These are phyloP conservation scores for Oenanthe oenanthe DNA, from an alignment of 2,113 vertebrate genomes.

Conservation along the genomic window DNA sequence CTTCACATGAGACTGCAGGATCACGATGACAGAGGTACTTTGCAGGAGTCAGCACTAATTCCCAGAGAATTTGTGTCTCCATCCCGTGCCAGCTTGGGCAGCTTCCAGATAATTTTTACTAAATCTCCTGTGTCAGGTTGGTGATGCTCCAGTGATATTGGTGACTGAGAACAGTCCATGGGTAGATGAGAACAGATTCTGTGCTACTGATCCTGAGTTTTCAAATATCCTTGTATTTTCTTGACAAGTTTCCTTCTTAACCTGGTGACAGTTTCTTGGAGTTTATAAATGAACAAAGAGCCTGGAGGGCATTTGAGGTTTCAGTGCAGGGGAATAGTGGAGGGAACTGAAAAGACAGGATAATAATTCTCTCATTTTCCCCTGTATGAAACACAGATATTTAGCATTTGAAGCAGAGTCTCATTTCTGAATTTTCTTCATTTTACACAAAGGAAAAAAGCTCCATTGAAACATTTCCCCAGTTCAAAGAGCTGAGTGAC, in stretches of 20 bases:
- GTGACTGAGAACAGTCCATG: background rate
- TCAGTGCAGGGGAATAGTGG: background rate
- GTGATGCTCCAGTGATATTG: background rate
- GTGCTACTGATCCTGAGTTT: background rate
- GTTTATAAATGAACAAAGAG: background rate
- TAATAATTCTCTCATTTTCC: background rate
- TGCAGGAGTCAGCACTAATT: background rate
- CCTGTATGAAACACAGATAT: background rate
- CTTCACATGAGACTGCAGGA: background rate
- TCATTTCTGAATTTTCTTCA: background rate
- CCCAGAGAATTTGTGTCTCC: background rate
- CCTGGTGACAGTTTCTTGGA: background rate
- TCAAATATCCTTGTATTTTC: background rate
- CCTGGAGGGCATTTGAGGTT: background rate
- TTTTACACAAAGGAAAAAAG: background rate
- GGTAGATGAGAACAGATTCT: background rate
- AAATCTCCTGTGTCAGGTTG: background rate
- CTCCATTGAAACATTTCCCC: background rate
- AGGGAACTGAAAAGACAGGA: background rate
- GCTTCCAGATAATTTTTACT: background rate
- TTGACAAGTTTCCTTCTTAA: background rate
- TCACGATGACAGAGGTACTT: fast-evolving
- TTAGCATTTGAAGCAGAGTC: background rate
- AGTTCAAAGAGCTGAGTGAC: background rate
- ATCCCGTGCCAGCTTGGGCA: background rate